These are phyloP conservation scores for Oscarella lobularis DNA, from an alignment of 37 sponge, comb jelly and placozoan species.

Conservation along the genomic window DNA sequence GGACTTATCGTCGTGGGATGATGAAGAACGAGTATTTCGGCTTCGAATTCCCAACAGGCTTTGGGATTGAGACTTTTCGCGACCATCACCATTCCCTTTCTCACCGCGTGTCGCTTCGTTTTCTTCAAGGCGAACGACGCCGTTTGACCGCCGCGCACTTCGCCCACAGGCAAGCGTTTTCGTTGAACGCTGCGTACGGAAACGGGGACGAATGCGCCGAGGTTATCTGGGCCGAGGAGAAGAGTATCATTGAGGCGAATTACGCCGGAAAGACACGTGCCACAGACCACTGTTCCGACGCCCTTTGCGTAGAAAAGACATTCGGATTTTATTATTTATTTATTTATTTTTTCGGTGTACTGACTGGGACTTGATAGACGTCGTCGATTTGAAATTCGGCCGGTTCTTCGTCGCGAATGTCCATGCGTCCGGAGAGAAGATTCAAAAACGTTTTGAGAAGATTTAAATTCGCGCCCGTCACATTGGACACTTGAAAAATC, in stretches of 20 bases:
- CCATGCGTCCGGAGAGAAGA: constrained; percentile 73
- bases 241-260: constrained; percentile 70
- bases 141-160: constrained; percentile 89
- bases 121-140: constrained; percentile 97
- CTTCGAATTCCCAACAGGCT: constrained; percentile 94
- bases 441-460: constrained; percentile 87
- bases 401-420: constrained; percentile 52
- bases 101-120: constrained; percentile 58
- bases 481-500: constrained; percentile 98
- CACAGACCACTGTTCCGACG: constrained; percentile 93
- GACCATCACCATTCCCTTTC: constrained; percentile 97
- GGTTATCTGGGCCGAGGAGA: constrained; percentile 71
- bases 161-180: constrained; percentile 86
- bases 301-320: constrained; percentile 30
- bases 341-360: background rate
- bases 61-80: constrained; percentile 41
- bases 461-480: constrained; percentile 88
- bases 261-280: constrained; percentile 83
- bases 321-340: background rate
- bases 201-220: constrained; percentile 82
- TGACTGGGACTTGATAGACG: constrained; percentile 87
- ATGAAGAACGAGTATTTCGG: constrained; percentile 92
- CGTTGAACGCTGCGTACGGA: constrained; percentile 78
- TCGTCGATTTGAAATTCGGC: constrained; percentile 96
- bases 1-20: constrained; percentile 93